Conservation (phyloP, 2,888 invertebrate genomes). For the Mythimna pallens region DNA sequence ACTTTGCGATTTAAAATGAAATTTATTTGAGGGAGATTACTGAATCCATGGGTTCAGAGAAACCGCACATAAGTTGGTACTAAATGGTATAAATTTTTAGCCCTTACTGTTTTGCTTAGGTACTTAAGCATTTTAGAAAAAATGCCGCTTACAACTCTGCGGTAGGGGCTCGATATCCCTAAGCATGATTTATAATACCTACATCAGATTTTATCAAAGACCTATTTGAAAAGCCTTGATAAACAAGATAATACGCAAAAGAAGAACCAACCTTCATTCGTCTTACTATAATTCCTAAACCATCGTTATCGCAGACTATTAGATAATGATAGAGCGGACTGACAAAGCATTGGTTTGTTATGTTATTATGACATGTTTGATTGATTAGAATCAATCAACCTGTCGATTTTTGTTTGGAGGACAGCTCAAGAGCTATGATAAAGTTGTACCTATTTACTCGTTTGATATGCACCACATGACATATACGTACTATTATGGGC, state of each 20-base stretch:
- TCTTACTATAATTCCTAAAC: not conserved
- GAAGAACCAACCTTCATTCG: not conserved
- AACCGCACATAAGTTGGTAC: not conserved
- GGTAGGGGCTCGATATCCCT: too few relatives aligned
- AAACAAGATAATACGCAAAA: too few relatives aligned
- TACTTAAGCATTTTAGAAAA: too few relatives aligned
- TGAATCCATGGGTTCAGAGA: not conserved
- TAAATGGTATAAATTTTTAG: too few relatives aligned
- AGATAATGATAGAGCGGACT: constrained; percentile 9
- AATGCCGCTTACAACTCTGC: too few relatives aligned
- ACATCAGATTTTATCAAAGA: not conserved
- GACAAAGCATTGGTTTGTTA: not conserved
- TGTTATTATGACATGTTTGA: constrained; percentile 15
- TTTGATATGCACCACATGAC: too few relatives aligned
- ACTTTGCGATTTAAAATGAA: not conserved
- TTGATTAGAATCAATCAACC: constrained; percentile 12
- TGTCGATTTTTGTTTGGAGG: constrained; percentile 5
- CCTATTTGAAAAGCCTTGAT: not conserved
- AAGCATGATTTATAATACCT: too few relatives aligned
- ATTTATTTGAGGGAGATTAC: not conserved
- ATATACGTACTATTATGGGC: too few relatives aligned
- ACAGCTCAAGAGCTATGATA: too few relatives aligned
- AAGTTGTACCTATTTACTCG: too few relatives aligned
- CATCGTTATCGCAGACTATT: not conserved
- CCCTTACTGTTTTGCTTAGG: too few relatives aligned